Evolutionary conservation across 2,888 invertebrate genomes (phyloP).

Genomic region (Lissonota sp.): DNA sequence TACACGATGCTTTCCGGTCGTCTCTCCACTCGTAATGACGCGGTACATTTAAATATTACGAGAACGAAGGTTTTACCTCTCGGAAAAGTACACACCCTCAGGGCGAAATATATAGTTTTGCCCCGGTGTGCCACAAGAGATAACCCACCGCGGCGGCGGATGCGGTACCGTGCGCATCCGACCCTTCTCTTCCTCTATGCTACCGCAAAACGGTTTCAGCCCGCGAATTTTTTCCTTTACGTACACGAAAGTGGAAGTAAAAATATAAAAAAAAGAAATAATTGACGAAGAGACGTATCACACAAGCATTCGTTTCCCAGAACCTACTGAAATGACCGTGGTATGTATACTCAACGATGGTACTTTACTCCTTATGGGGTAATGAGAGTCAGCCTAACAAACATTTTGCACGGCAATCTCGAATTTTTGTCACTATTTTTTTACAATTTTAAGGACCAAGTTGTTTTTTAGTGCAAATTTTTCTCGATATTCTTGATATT

Average conservation of each 20-base stretch:
- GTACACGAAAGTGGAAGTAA: too few species aligned
- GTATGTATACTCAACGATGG: too few species aligned
- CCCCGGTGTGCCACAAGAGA: not conserved
- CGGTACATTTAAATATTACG: slow-evolving; percentile 45
- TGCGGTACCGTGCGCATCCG: not conserved
- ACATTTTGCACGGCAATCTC: too few species aligned
- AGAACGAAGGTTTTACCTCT: slow-evolving; percentile 31
- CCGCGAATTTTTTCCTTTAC: not conserved
- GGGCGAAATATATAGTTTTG: slow-evolving; percentile 10
- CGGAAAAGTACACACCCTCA: not conserved
- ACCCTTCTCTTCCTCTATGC: not conserved
- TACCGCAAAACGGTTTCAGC: not conserved
- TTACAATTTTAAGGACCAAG: too few species aligned
- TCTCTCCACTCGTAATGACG: slow-evolving; percentile 25
- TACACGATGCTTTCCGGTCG: slow-evolving; percentile 25
- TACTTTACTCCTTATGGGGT: too few species aligned
- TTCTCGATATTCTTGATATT: too few species aligned
- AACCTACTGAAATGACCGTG: too few species aligned
- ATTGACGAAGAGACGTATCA: not conserved
- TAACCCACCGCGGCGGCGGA: not conserved
- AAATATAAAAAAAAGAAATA: not conserved
- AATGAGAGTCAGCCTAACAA: too few species aligned
- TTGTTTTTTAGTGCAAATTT: too few species aligned
- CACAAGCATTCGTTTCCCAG: not conserved
- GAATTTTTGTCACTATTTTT: too few species aligned